These are phyloP conservation scores for Oxyruncus cristatus DNA, from an alignment of 2,113 vertebrate genomes.

Conservation along the genomic window DNA sequence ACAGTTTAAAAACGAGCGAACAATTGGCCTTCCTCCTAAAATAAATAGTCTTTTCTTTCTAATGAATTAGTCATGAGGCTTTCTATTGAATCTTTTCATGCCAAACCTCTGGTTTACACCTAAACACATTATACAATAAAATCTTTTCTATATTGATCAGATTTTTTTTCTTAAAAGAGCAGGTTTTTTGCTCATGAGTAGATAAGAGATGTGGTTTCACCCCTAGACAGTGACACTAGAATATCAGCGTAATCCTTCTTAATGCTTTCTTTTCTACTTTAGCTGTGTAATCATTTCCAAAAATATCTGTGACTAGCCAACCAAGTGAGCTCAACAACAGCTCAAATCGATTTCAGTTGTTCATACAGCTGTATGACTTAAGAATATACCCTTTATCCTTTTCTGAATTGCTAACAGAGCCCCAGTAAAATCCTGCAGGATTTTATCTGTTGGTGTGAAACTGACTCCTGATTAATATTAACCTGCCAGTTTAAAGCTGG, in stretches of 20 bases:
- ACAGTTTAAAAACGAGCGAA: background rate
- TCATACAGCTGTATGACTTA: conserved; percentile 29
- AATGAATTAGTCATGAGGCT: background rate
- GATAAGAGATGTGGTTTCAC: background rate
- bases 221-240: background rate
- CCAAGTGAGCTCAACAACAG: background rate
- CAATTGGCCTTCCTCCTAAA: background rate
- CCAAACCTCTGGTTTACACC: background rate
- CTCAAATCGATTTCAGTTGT: background rate
- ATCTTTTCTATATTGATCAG: background rate
- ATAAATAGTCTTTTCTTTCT: background rate
- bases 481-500: conserved; percentile 4
- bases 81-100: background rate
- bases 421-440: background rate
- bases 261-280: conserved; percentile 21
- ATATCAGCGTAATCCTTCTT: conserved; percentile 39
- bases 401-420: conserved; percentile 25
- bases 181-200: background rate
- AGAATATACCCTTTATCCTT: conserved; percentile 23
- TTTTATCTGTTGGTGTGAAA: conserved; percentile 32
- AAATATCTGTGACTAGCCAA: conserved; percentile 14
- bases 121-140: background rate
- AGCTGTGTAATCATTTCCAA: conserved; percentile 23
- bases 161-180: background rate
- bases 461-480: background rate